Percentiles rank a stretch among this genome's conserved stretches.
phyloP scores from a whole-genome alignment of 2,797 vertebrate species.

The Buceros bicornis region DNA sequence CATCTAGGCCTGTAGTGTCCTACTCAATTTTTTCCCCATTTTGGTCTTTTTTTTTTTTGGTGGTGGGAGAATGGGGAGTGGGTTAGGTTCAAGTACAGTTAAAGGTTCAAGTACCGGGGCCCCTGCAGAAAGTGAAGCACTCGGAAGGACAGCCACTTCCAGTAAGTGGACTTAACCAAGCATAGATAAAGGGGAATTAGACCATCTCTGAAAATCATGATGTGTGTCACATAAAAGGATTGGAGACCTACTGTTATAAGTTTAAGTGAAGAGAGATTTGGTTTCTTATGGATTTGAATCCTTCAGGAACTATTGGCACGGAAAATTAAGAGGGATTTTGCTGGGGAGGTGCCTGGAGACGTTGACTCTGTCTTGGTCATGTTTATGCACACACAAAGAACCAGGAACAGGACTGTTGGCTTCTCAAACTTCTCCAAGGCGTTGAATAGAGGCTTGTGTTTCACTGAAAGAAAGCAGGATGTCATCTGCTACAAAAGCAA shows the following conservation, averaged over 20 bases:
- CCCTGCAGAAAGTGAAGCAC: conserved; percentile 26
- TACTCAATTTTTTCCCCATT: neutral
- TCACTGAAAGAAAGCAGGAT: conserved; percentile 55
- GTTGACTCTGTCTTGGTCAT: conserved; percentile 39
- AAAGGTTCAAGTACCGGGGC: neutral
- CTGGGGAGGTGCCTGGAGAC: conserved; percentile 59
- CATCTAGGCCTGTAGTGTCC: neutral
- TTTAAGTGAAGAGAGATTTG: conserved; percentile 62
- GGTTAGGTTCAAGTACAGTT: conserved; percentile 5
- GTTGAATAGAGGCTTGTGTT: conserved; percentile 67
- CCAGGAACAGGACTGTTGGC: neutral
- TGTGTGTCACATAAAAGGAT: conserved; percentile 59
- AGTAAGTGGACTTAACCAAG: conserved; percentile 52
- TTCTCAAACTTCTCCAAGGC: conserved; percentile 13
- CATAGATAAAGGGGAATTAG: conserved; percentile 36
- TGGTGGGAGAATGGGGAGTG: neutral
- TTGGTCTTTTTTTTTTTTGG: neutral
- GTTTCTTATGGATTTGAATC: conserved; percentile 30
- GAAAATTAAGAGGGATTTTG: conserved; percentile 59
- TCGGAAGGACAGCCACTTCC: neutral
- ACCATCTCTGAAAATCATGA: conserved; percentile 52
- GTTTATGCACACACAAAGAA: conserved; percentile 47
- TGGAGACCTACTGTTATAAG: conserved; percentile 53
- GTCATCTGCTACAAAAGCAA: conserved; percentile 64
- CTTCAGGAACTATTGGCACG: conserved; percentile 23